Percentiles rank a stretch among this genome's conserved stretches.
These are phyloP conservation scores for Cyphomyrus discorhynchus DNA, from an alignment of 2,113 vertebrate genomes.

Conservation along the genomic window DNA sequence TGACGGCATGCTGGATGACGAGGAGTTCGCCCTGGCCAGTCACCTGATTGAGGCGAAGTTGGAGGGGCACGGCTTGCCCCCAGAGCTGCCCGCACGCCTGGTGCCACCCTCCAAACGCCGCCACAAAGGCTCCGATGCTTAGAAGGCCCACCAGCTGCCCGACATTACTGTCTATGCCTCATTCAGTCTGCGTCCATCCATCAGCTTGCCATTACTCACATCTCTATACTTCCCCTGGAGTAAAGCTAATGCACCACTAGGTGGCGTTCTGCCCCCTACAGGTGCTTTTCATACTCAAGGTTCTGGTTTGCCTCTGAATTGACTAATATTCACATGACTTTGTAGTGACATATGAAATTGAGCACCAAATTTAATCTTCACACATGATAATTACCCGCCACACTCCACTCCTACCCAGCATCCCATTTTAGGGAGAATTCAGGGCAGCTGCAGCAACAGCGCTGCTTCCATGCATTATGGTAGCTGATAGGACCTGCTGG, in stretches of 20 bases:
- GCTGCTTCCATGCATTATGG: not conserved
- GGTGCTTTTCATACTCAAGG: not conserved
- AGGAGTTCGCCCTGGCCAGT: slow-evolving; percentile 85
- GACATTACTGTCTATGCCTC: not conserved
- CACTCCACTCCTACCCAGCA: not conserved
- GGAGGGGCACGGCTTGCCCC: slow-evolving; percentile 78
- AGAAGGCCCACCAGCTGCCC: slow-evolving; percentile 3
- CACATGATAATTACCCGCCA: not conserved
- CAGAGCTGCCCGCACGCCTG: slow-evolving; percentile 74
- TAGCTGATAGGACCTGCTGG: not conserved
- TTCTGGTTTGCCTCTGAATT: slow-evolving; percentile 17
- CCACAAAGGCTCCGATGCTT: slow-evolving; percentile 75
- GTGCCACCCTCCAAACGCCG: slow-evolving; percentile 83
- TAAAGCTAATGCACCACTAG: not conserved
- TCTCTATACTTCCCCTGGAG: not conserved
- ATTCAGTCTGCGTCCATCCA: slow-evolving; percentile 17
- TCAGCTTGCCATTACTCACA: slow-evolving; percentile 22
- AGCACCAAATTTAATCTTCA: not conserved
- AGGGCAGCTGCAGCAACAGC: not conserved
- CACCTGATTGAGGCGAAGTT: slow-evolving; percentile 88
- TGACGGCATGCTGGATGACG: slow-evolving; percentile 86
- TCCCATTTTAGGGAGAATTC: not conserved
- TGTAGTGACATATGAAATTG: not conserved
- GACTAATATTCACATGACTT: not conserved
- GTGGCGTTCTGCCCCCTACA: not conserved